A percentile compares a stretch with the other conserved stretches of the same genome.
Conservation (phyloP, 2,888 invertebrate species). For the Scrobipalpa costella region DNA sequence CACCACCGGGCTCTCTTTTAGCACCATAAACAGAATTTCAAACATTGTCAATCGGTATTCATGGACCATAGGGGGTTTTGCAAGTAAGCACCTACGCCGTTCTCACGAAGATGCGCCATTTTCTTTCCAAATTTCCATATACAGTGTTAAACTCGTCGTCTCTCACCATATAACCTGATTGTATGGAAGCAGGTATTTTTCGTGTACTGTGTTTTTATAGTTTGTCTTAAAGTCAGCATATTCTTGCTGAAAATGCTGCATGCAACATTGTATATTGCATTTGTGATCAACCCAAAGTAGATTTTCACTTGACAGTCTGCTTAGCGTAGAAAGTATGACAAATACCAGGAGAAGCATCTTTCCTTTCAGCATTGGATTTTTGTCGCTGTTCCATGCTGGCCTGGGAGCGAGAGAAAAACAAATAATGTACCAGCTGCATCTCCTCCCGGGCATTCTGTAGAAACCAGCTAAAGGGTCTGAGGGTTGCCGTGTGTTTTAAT, state of each 20-base stretch:
- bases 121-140: conserved; percentile 18
- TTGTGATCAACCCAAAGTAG: background rate
- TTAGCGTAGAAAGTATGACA: too few relatives aligned
- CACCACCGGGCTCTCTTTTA: too few relatives aligned
- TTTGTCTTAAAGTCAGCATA: conserved; percentile 9
- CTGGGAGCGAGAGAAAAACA: too few relatives aligned
- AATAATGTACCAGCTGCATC: too few relatives aligned
- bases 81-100: conserved; percentile 1
- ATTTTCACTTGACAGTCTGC: background rate
- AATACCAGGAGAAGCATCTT: too few relatives aligned
- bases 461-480: too few relatives aligned
- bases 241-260: background rate
- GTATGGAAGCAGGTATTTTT: background rate
- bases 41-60: conserved; percentile 1
- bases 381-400: too few relatives aligned
- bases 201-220: conserved; percentile 4
- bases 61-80: background rate
- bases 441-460: too few relatives aligned
- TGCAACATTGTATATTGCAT: background rate
- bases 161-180: conserved; percentile 12
- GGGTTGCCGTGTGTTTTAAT: too few relatives aligned
- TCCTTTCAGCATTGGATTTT: too few relatives aligned
- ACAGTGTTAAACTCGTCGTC: conserved; percentile 3
- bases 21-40: background rate
- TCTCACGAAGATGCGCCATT: conserved; percentile 4